Evolutionary conservation across 2,888 invertebrate species (phyloP), one percentile per base, ranked within the genome.

Genomic region (Cheiracanthium punctorium): DNA sequence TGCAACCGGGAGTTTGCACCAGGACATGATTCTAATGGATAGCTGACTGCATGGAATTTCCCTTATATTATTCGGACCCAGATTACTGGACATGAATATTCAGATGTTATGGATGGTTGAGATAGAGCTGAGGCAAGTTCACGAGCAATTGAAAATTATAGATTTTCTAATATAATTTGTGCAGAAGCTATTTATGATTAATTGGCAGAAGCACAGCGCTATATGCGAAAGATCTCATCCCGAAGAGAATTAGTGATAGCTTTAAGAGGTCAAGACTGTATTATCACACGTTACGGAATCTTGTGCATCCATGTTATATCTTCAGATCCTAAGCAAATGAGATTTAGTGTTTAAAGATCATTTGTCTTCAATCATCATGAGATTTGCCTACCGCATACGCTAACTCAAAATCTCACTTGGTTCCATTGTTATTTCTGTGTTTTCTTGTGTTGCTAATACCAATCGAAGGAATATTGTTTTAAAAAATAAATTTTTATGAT

Each of bases 171-270:
- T 74, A 74, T n/a, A 70, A 82, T 77, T 77, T 65, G 30, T 58
- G 37, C 74, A 73, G 74, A 73, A 85, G 79, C 67, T 74, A 85
- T 80, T 74, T 24, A 41, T 79, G 84, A 85, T 85, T 79, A 85
- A 85, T 85, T 79, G 79, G 79, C 73, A 24, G 58, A 58, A 24
- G 24, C n/a, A 58, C 58, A 58, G 8, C 17, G 58, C 8, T 17
- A 58, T 58, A 10, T 37, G 37, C 17, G 58, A 58, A 58, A 58
- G 58, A 17, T 20, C 58, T 58, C 24, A 58, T 58, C 24, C 5
- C 24, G 2, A 5, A 24, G 24, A 12, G 24, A 24, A 58, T 58
- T 58, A 58, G 58, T 58, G 58, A 17, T 20, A 24, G 24, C 58
- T 58, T 7, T 58, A 24, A 58, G 24, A 24, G 58, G 20, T 58